Percentiles rank a stretch among this genome's conserved stretches.
Conservation (phyloP, 2,797 vertebrate genomes). For the Rhincodon typus region DNA sequence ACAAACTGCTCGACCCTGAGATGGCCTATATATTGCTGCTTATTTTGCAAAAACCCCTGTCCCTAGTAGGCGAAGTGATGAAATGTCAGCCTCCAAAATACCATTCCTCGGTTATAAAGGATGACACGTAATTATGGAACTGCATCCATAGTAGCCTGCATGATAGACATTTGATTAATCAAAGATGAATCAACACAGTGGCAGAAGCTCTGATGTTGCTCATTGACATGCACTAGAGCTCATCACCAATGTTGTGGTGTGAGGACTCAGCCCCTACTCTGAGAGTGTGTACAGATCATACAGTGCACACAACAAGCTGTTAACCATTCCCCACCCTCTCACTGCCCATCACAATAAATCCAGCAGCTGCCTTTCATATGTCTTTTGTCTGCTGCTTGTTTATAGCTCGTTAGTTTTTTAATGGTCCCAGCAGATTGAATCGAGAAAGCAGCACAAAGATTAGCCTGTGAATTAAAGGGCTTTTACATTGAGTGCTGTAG, state of each 20-base stretch:
- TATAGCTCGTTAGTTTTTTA: background rate
- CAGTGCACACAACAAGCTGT: background rate
- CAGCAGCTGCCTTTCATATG: background rate
- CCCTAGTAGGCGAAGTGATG: background rate
- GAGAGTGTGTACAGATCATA: background rate
- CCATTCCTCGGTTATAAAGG: background rate
- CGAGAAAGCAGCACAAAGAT: background rate
- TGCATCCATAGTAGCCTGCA: background rate
- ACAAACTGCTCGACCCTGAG: background rate
- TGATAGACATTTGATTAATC: background rate
- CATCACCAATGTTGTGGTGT: background rate
- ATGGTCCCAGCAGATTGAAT: background rate
- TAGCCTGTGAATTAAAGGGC: background rate
- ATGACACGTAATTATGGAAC: background rate
- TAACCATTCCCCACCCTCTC: background rate
- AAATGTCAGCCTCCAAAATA: background rate
- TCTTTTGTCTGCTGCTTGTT: background rate
- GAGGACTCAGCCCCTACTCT: background rate
- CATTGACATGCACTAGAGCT: background rate
- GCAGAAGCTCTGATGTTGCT: background rate
- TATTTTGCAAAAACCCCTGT: background rate
- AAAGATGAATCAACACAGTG: background rate
- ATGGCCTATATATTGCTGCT: background rate
- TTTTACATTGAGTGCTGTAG: background rate
- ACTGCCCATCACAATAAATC: background rate